Base-by-base conservation (phyloP, 2,888 invertebrate genomes). In the Dynastes hyllus region DNA sequence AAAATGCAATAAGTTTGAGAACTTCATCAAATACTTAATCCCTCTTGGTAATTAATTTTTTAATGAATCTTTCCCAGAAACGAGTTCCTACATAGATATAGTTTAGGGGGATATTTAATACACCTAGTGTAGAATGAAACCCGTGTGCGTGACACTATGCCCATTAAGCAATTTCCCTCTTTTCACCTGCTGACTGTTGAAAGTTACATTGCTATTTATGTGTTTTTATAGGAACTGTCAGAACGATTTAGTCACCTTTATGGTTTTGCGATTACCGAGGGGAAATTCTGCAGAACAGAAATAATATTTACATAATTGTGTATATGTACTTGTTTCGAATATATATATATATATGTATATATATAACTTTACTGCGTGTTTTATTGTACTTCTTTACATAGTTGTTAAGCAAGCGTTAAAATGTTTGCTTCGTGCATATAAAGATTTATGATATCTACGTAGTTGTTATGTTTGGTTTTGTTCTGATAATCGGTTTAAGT, bases 161-260 rank as follows among this genome's bases (percentile, higher is more conserved):
- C 63, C 32, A 63, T 63, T 63, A 63, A n/a, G 63, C 63, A 63
- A 63, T 32, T 63, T 63, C 27, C 63, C n/a, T 29, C 29, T 29
- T 63, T 63, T 32, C 29, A 63, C 63, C 63, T 29, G 63, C 63
- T 45, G 9, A 45, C 11, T 63, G 63, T 63, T 63, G 29, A 63
- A 63, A 63, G 63, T 32, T 32, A 29, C 63, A 63, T 63, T 32
- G 29, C 11, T 32, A 32, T 63, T 63, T 32, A 63, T 63, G 6
- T 63, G 32, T 11, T 63, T 32, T 63, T 63, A 29, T 29, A 63
- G 32, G 29, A 63, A 63, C n/a, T 29, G 63, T n/a, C 63, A 32
- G 32, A 63, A 29, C 63, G 27, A 63, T 63, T 63, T 32, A 63
- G 29, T 32, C 27, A 45, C 6, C 11, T 45, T 45, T 45, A 45